Evolutionary conservation across 1,140 invertebrate species (phyloP).

Genomic region (Adelges cooleyi): DNA sequence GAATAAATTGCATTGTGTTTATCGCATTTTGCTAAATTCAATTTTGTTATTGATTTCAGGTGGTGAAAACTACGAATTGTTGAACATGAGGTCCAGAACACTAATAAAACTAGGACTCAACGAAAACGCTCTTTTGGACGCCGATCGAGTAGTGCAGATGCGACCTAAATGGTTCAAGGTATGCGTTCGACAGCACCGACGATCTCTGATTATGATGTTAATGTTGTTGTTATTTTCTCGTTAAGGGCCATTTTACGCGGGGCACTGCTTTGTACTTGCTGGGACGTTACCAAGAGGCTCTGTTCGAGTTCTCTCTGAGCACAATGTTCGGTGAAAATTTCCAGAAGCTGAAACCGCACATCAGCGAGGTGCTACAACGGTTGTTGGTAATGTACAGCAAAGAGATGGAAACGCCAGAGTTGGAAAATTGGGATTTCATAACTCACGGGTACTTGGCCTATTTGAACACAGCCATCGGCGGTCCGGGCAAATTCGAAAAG

Average conservation of each 20-base stretch:
- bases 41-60: constrained; percentile 43
- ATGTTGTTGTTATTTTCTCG: no score
- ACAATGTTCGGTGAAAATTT: constrained; percentile 43
- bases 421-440: not conserved
- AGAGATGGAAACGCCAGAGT: not conserved
- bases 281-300: constrained; percentile 54
- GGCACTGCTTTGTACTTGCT: constrained; percentile 50
- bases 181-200: constrained; percentile 33
- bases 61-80: constrained; percentile 53
- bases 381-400: not conserved
- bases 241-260: constrained; percentile 54
- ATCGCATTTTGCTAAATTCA: not conserved
- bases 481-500: not conserved
- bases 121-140: constrained; percentile 56
- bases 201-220: no score
- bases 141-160: constrained; percentile 51
- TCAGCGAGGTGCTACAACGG: constrained; percentile 1
- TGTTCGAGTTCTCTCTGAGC: constrained; percentile 51
- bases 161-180: constrained; percentile 64
- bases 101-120: constrained; percentile 49
- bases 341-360: not conserved
- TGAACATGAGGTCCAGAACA: constrained; percentile 55
- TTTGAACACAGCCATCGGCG: not conserved
- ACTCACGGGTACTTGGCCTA: not conserved
- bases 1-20: not conserved